phyloP scores from a whole-genome alignment of 2,113 vertebrate genomes.

The Mustelus asterias region DNA sequence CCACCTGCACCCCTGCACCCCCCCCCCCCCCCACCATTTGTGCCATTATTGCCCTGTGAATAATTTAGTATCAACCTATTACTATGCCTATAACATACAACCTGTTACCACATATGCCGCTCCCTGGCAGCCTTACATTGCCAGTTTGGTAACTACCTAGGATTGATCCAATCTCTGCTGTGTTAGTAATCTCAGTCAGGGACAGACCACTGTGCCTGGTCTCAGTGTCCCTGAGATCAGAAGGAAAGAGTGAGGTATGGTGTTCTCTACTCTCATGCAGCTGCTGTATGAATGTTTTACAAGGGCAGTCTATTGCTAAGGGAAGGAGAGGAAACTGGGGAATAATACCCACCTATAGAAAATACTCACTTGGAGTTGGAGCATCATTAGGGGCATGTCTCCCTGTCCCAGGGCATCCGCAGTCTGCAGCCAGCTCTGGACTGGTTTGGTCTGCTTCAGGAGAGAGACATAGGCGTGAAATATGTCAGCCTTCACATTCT shows the following conservation, averaged over 20 bases:
- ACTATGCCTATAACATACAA: neutral
- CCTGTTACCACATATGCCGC: neutral
- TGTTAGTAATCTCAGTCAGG: neutral
- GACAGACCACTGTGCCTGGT: neutral
- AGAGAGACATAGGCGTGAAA: constrained; percentile 73
- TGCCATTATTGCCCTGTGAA: neutral
- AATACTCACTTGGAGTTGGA: constrained; percentile 70
- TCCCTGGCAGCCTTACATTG: neutral
- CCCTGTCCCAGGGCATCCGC: constrained; percentile 52
- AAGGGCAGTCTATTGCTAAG: neutral
- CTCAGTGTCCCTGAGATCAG: neutral
- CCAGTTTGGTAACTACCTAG: neutral
- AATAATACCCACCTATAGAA: neutral
- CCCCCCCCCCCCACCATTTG: neutral
- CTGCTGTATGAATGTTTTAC: neutral
- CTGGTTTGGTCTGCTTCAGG: constrained; percentile 69
- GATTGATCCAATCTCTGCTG: neutral
- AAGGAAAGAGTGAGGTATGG: neutral
- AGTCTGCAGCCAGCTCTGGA: constrained; percentile 51
- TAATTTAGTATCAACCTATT: neutral
- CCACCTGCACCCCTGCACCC: neutral
- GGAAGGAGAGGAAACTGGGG: neutral
- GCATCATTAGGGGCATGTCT: constrained; percentile 57
- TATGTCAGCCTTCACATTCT: constrained; percentile 83
- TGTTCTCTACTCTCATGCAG: neutral